phyloP scores from a whole-genome alignment of 2,797 vertebrate species.

The Xiphophorus birchmanni region DNA sequence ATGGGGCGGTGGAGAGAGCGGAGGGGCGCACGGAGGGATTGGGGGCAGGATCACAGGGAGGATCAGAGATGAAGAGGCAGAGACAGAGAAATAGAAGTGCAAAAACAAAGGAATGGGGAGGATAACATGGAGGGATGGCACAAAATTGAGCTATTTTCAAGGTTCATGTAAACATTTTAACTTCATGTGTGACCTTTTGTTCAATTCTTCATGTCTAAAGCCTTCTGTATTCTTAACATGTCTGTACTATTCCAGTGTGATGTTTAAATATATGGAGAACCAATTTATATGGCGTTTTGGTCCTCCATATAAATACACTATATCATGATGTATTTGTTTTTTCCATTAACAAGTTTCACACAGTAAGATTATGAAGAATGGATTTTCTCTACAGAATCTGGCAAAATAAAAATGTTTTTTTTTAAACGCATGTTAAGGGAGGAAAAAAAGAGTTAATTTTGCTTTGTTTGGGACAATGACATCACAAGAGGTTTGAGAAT shows the following conservation, averaged over 20 bases:
- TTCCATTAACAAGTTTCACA: not conserved
- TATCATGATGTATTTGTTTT: not conserved
- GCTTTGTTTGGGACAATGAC: not conserved
- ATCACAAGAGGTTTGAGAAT: not conserved
- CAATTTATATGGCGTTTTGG: no score
- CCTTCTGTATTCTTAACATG: not conserved
- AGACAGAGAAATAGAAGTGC: slow-evolving; percentile 53
- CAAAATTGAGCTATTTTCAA: slow-evolving; percentile 20
- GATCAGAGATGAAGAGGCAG: slow-evolving; percentile 49
- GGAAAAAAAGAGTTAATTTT: not conserved
- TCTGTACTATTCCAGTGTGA: not conserved
- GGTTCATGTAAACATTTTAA: slow-evolving; percentile 23
- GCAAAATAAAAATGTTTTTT: not conserved
- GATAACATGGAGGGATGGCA: slow-evolving; percentile 27
- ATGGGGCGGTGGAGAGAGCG: slow-evolving; percentile 60
- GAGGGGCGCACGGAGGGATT: slow-evolving; percentile 45
- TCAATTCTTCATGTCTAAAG: slow-evolving; percentile 7
- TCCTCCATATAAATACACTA: not conserved
- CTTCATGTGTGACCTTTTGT: slow-evolving; percentile 22
- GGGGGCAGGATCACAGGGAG: slow-evolving; percentile 54
- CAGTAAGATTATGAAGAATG: not conserved
- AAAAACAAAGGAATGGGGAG: slow-evolving; percentile 34
- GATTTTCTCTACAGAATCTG: not conserved
- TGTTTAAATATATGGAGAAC: not conserved
- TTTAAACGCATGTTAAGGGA: not conserved